Evolutionary conservation across 2,797 vertebrate genomes (phyloP).

Genomic region (Orientallactaga sibirica): DNA sequence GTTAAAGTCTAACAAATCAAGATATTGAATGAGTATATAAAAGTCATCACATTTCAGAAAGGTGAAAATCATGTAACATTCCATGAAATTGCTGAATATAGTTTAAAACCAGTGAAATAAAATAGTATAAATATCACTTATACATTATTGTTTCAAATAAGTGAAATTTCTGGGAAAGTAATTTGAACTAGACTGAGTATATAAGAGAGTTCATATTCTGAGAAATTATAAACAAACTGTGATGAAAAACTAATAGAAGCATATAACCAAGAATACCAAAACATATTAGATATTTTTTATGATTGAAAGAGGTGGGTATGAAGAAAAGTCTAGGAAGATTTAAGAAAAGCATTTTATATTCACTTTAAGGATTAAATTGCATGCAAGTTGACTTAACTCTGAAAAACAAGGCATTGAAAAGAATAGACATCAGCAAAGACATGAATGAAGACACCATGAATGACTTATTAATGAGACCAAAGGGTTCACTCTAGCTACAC

Average conservation of each 20-base stretch:
- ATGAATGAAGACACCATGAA: slow-evolving; percentile 32
- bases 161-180: neutral
- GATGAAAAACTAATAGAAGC: slow-evolving; percentile 21
- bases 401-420: slow-evolving; percentile 1
- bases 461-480: slow-evolving; percentile 31
- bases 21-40: slow-evolving; percentile 8
- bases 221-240: slow-evolving; percentile 14
- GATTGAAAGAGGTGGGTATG: neutral
- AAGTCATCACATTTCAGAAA: neutral
- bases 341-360: neutral
- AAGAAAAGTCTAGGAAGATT: neutral
- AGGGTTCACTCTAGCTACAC: neutral
- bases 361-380: slow-evolving; percentile 23
- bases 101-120: slow-evolving; percentile 45
- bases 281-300: slow-evolving; percentile 8
- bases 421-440: slow-evolving; percentile 21
- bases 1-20: slow-evolving; percentile 22
- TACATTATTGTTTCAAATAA: neutral
- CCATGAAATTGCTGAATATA: slow-evolving; percentile 37
- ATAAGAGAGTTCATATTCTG: slow-evolving; percentile 51
- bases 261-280: neutral
- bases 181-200: neutral
- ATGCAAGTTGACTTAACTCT: slow-evolving; percentile 5
- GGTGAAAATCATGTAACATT: slow-evolving; percentile 8
- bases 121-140: neutral